phyloP scores from a whole-genome alignment of 2,113 vertebrate species.

The Dolichotis patagonum region DNA sequence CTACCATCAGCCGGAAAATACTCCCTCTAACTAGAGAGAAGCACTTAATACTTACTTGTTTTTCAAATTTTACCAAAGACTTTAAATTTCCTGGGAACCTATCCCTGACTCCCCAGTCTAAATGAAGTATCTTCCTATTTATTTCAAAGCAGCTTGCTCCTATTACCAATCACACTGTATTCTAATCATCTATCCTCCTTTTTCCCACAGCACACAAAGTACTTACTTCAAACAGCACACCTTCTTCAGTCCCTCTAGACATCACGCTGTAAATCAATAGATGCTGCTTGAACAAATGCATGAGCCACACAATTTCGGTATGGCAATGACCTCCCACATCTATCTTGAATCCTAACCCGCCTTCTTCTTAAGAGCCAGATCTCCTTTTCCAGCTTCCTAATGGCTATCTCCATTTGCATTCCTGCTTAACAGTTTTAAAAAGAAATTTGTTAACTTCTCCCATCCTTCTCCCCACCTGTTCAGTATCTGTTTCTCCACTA shows the following conservation, averaged over 20 bases:
- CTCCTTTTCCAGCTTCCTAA: not conserved
- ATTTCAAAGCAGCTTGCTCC: not conserved
- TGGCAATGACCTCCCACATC: not conserved
- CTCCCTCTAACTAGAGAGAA: not conserved
- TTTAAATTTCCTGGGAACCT: slow-evolving; percentile 4
- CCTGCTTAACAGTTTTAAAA: not conserved
- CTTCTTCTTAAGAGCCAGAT: not conserved
- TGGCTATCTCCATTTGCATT: not conserved
- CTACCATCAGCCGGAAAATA: not conserved
- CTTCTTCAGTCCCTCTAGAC: not conserved
- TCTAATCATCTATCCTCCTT: not conserved
- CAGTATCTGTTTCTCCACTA: not conserved
- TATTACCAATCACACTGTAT: not conserved
- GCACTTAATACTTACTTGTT: not conserved
- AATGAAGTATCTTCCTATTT: not conserved
- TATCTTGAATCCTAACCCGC: not conserved
- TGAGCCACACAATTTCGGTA: not conserved
- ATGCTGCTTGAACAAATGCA: not conserved
- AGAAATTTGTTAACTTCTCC: not conserved
- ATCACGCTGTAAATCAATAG: not conserved
- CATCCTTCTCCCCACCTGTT: not conserved
- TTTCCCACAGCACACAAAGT: not conserved
- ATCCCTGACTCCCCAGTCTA: not conserved
- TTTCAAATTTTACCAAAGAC: not conserved
- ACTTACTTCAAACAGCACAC: not conserved